Evolutionary conservation across 2,888 invertebrate species (phyloP).

Genomic region (Nephrotoma appendiculata): DNA sequence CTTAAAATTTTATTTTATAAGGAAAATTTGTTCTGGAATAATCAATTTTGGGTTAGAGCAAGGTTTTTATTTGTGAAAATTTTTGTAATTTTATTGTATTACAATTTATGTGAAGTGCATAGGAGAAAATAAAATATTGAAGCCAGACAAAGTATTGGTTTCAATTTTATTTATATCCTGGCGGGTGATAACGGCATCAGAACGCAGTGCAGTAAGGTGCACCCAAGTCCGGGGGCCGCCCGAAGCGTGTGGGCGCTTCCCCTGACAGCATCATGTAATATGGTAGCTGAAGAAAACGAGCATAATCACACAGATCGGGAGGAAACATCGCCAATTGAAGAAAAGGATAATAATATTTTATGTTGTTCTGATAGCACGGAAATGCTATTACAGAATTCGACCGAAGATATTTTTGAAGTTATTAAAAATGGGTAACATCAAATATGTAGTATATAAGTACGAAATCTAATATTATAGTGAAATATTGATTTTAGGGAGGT

Average conservation of each 20-base stretch:
- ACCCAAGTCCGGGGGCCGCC: slow-evolving; percentile 78
- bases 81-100: not conserved
- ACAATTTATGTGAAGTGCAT: too few relatives aligned
- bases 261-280: slow-evolving; percentile 61
- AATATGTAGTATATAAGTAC: too few relatives aligned
- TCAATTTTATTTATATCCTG: slow-evolving; percentile 24
- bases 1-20: not conserved
- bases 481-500: slow-evolving; percentile 37
- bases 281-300: slow-evolving; percentile 54
- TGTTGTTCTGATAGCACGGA: slow-evolving; percentile 31
- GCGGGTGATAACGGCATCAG: slow-evolving; percentile 29
- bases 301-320: slow-evolving; percentile 32
- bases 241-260: slow-evolving; percentile 79
- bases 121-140: not conserved
- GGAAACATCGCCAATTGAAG: slow-evolving; percentile 28
- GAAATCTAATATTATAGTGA: not conserved
- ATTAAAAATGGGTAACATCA: slow-evolving; percentile 61
- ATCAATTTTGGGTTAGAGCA: not conserved
- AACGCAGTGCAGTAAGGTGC: slow-evolving; percentile 42
- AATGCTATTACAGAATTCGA: slow-evolving; percentile 27
- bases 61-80: not conserved
- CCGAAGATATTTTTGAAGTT: slow-evolving; percentile 67
- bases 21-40: not conserved
- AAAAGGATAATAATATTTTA: slow-evolving; percentile 31
- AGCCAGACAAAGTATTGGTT: not conserved